Percentiles rank a stretch among this genome's conserved stretches.
Evolutionary conservation across 1,140 invertebrate species (phyloP).

Genomic region (Heliconius eleuchia): DNA sequence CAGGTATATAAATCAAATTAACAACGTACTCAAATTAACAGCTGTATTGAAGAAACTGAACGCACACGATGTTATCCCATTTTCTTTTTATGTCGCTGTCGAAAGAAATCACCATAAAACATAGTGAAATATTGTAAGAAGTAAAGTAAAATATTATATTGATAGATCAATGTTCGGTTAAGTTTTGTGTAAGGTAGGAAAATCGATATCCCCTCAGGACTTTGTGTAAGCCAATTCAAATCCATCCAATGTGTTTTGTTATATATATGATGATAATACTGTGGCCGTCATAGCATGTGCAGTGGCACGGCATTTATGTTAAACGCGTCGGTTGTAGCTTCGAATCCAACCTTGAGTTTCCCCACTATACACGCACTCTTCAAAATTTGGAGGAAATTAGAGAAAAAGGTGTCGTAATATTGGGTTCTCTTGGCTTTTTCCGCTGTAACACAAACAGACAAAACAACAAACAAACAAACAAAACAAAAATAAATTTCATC

Average conservation of each 20-base stretch:
- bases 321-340: no score
- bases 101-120: slow-evolving; percentile 17
- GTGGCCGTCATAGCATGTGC: no score
- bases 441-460: no score
- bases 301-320: no score
- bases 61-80: neutral
- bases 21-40: neutral
- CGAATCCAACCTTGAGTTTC: no score
- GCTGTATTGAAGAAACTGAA: slow-evolving; percentile 10
- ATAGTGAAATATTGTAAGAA: slow-evolving; percentile 18
- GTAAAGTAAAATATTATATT: slow-evolving; percentile 2
- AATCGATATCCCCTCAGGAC: neutral
- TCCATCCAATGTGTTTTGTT: neutral
- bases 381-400: no score
- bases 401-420: no score
- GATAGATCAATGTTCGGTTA: neutral
- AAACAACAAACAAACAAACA: no score
- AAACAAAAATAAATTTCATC: no score
- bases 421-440: no score
- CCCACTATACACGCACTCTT: no score
- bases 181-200: neutral
- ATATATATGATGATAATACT: no score
- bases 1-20: neutral
- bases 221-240: neutral
- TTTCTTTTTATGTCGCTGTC: slow-evolving; percentile 19